Base-by-base conservation (phyloP, 2,113 vertebrate species). In the Odontesthes bonariensis region DNA sequence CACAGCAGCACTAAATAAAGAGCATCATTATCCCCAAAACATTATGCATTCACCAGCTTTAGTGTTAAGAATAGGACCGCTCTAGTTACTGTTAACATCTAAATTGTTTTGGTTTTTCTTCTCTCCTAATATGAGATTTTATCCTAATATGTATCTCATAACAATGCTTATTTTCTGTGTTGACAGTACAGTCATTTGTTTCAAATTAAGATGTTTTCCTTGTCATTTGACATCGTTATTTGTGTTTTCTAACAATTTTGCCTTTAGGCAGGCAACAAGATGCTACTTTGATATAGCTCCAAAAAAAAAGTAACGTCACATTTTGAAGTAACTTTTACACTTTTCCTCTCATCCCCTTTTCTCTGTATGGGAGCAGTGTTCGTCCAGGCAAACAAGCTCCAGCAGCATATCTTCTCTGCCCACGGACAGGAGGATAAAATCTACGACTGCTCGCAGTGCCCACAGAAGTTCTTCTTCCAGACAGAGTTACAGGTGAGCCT, bases 381-480 rank as follows among this genome's bases (percentile, higher is more conserved):
- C 82, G 98, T 99, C 84, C 97, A 99, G 92, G 98, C 98, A 85
- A 98, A 97, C 92, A 99, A 99, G 94, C 94, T 99, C 85, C 98
- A 99, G 94, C 98, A 99, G 92, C 98, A 99, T 91, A 99, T 99
- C 92, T 99, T 99, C 94, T 98, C 97, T 40, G 97, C 97, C 82
- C 98, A 99, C 63, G 98, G 98, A 82, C 98, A 99, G 92, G 98
- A 99, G 89, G 98, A 99, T 93, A 99, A 99, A 94, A 99, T 99
- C 95, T 99, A 99, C 75, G 98, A 99, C 95, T 99, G 98, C 93
- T 96, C 97, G 22, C 98, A 97, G 86, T 99, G 98, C 85, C 98
- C 98, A 19, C 98, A 99, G 95, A 99, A 99, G 96, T 99, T 99
- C 94, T 99, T 99, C 95, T 99, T 99, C 93, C 98, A 99, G 93